A percentile compares a stretch with the other conserved stretches of the same genome.
Conservation (phyloP, 2,797 vertebrate species). For the Spinus pinus region DNA sequence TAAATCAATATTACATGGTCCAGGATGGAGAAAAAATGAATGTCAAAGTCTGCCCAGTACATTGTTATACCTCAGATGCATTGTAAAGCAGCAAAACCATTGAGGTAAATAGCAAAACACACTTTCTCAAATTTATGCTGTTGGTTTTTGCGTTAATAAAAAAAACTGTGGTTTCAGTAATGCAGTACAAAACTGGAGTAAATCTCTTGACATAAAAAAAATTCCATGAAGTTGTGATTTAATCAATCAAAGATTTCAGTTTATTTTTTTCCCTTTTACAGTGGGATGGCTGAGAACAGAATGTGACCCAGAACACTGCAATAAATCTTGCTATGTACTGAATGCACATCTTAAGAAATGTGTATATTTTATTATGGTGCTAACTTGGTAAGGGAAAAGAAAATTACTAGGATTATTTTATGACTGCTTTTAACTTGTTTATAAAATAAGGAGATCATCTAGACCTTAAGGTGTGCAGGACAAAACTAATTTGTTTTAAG, state of each 20-base stretch:
- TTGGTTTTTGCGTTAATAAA: not conserved
- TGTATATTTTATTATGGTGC: not conserved
- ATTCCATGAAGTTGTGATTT: not conserved
- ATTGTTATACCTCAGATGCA: not conserved
- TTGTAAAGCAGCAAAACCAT: not conserved
- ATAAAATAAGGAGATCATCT: not conserved
- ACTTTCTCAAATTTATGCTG: not conserved
- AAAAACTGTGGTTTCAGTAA: not conserved
- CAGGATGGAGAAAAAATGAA: not conserved
- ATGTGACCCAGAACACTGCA: not conserved
- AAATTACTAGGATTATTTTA: not conserved
- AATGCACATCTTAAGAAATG: not conserved
- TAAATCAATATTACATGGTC: not conserved
- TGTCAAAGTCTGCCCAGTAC: not conserved
- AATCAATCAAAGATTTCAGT: not conserved
- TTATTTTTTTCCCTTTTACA: not conserved
- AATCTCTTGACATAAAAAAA: not conserved
- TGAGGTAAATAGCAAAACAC: not conserved
- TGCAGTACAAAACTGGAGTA: not conserved
- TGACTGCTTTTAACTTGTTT: not conserved
- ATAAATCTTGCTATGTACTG: not conserved
- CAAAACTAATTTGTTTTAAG: not conserved
- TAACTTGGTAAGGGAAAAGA: not conserved
- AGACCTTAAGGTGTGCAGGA: not conserved
- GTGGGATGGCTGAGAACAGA: not conserved